These are phyloP conservation scores for Drosophila malerkotliana DNA, from an alignment of 1,140 invertebrate genomes.

Conservation along the genomic window DNA sequence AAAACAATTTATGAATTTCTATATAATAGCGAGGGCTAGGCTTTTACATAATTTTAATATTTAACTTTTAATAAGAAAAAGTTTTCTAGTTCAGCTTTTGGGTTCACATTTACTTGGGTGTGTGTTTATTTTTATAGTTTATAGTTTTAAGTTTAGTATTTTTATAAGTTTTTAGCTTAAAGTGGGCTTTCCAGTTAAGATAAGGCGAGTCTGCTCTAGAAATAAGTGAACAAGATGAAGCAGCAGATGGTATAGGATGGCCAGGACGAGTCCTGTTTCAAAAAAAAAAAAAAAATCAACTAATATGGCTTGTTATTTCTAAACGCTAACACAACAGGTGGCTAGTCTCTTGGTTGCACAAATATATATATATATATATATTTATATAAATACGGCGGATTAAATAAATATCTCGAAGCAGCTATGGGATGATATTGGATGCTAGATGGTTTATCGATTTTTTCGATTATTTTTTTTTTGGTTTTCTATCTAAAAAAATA, in stretches of 20 bases:
- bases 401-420: constrained; percentile 9
- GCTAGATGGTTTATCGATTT: neutral
- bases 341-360: constrained; percentile 64
- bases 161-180: constrained; percentile 25
- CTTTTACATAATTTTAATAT: neutral
- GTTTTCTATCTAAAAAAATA: neutral
- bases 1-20: no score
- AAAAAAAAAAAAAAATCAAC: constrained; percentile 7
- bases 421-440: neutral
- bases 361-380: constrained; percentile 1
- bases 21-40: neutral
- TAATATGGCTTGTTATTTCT: constrained; percentile 35
- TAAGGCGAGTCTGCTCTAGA: constrained; percentile 32
- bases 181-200: constrained; percentile 27
- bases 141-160: neutral
- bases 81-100: constrained; percentile 13
- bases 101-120: constrained; percentile 1
- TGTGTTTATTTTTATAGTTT: neutral
- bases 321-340: constrained; percentile 70
- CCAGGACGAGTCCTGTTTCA: constrained; percentile 3
- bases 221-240: constrained; percentile 9
- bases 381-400: constrained; percentile 14
- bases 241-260: constrained; percentile 16
- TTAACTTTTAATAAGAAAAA: neutral
- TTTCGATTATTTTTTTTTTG: no score